A percentile compares a stretch with the other conserved stretches of the same genome.
Conservation (phyloP, 1,140 invertebrate species). For the Dendroctonus valens region DNA sequence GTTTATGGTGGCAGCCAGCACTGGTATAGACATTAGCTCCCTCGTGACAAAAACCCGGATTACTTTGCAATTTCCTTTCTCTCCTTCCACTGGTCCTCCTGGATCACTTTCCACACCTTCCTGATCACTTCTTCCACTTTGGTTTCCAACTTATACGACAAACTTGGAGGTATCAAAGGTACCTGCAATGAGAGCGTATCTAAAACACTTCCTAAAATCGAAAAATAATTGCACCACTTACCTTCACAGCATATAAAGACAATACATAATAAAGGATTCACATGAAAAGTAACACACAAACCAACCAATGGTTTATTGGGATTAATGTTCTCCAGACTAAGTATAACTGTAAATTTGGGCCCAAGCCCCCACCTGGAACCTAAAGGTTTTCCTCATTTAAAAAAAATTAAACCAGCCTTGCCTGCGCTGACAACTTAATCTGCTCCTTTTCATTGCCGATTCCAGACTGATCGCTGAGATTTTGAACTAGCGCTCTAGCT, state of each 20-base stretch:
- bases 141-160: conserved; percentile 69
- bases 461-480: conserved; percentile 61
- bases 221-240: conserved; percentile 8
- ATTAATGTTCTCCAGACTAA: conserved; percentile 77
- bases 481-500: conserved; percentile 73
- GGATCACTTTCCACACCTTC: conserved; percentile 45
- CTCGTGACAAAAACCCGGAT: conserved; percentile 69
- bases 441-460: conserved; percentile 64
- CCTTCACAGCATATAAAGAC: conserved; percentile 36
- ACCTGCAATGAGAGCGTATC: conserved; percentile 55
- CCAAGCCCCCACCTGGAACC: conserved; percentile 69
- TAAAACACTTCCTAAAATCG: neutral
- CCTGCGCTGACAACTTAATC: conserved; percentile 76
- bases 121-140: conserved; percentile 67
- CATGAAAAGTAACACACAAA: conserved; percentile 70
- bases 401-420: conserved; percentile 39
- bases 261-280: conserved; percentile 41
- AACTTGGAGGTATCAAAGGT: conserved; percentile 72
- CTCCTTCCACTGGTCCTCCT: neutral
- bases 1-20: conserved; percentile 75
- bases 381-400: conserved; percentile 27
- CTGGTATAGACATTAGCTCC: conserved; percentile 60
- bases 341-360: conserved; percentile 73
- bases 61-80: conserved; percentile 28
- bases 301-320: conserved; percentile 62